Evolutionary conservation across 2,113 vertebrate species (phyloP).

Genomic region (Cichladusa arquata): DNA sequence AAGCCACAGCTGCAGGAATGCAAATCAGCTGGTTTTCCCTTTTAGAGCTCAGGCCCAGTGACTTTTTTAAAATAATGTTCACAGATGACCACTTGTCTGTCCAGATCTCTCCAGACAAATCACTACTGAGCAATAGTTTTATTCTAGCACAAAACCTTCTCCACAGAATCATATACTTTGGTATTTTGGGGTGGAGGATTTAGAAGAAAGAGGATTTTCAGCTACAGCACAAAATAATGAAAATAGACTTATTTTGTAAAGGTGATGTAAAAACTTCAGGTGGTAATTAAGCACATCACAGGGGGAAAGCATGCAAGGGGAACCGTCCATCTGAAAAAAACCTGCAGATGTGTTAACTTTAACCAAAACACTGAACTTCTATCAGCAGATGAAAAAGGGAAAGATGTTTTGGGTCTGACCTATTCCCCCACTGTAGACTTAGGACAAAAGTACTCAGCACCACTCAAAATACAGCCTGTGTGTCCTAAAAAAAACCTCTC

Average conservation of each 20-base stretch:
- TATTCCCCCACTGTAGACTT: not conserved
- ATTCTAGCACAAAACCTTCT: not conserved
- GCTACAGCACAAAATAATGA: not conserved
- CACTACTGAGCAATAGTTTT: not conserved
- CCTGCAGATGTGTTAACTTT: not conserved
- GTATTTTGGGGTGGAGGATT: not conserved
- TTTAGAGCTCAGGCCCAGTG: not conserved
- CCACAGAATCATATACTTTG: not conserved
- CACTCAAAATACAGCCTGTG: not conserved
- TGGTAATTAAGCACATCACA: not conserved
- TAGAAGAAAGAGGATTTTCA: not conserved
- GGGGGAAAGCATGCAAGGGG: not conserved
- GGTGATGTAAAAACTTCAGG: not conserved
- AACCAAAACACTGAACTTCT: not conserved
- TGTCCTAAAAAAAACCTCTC: not conserved
- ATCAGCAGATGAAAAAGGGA: not conserved
- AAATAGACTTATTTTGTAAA: not conserved
- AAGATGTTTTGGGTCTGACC: not conserved
- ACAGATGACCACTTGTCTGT: not conserved
- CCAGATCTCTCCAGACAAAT: not conserved
- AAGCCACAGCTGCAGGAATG: not conserved
- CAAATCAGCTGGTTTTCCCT: not conserved
- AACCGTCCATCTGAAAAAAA: not conserved
- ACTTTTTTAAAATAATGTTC: not conserved
- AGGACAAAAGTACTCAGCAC: not conserved